Evolutionary conservation across 2,888 invertebrate species (phyloP).

Genomic region (Neocrepidodera transversa): DNA sequence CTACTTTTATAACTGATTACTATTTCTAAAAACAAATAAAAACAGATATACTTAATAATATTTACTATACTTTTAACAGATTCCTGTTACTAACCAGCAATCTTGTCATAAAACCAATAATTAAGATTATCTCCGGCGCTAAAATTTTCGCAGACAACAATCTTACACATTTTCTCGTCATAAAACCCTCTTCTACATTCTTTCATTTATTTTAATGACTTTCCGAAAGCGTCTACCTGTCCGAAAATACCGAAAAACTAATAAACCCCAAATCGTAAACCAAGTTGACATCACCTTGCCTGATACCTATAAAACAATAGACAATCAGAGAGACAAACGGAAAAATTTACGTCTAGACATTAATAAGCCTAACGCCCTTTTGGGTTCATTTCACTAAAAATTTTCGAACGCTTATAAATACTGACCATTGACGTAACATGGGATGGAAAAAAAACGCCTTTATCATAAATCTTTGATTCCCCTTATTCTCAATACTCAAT

Average conservation of each 20-base stretch:
- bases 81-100: too few species aligned
- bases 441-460: too few species aligned
- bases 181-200: conserved; percentile 21
- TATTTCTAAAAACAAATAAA: too few species aligned
- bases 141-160: conserved; percentile 8
- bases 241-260: conserved; percentile 28
- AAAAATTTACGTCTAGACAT: conserved; percentile 39
- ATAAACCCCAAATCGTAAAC: conserved; percentile 34
- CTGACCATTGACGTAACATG: neutral
- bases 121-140: conserved; percentile 5
- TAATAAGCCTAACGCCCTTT: conserved; percentile 41
- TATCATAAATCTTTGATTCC: too few species aligned
- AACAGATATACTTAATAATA: too few species aligned
- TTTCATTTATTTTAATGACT: conserved; percentile 33
- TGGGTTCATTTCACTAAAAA: conserved; percentile 13
- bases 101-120: too few species aligned
- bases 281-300: conserved; percentile 31
- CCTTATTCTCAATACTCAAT: too few species aligned
- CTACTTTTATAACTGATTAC: too few species aligned
- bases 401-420: conserved; percentile 2
- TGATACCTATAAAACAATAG: conserved; percentile 35
- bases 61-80: too few species aligned
- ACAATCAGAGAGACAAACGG: conserved; percentile 34
- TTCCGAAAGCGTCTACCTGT: conserved; percentile 34
- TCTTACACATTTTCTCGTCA: conserved; percentile 23